Evolutionary conservation across 1,140 invertebrate species (phyloP), one percentile per base, ranked within the genome.

Genomic region (Pteromalus puparum): DNA sequence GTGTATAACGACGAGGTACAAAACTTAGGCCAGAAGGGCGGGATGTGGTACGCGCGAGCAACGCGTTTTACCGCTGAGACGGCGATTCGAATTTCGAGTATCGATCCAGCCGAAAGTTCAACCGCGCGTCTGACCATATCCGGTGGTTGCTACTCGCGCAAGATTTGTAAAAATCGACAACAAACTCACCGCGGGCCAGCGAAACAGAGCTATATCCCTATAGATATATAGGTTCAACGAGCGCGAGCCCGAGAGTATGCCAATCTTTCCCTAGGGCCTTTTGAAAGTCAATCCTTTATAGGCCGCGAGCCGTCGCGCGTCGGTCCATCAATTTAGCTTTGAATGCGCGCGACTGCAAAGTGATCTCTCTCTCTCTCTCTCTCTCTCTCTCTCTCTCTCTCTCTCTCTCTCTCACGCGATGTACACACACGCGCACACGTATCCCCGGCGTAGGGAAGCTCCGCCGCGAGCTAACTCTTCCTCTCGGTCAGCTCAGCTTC

Each of bases 241-340:
- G 61, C n/a, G 28, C 21, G 18, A n/a, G 48, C 12, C 3, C 46
- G 13, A 48, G 46, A 1, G 53, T 21, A 15, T 2, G 21, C 28
- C 73, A 74, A 74, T n/a, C 73, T 38, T 18, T 34, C 74, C 53
- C 30, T n/a, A 21, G 53, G 78, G 21, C 42, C 82, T 83, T 83
- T 78, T 73, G 46, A 78, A 72, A 83, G 75, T 83, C 42, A 78
- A 83, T 83, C 74, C 75, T 68, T 83, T 83, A 83, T 78, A 38
- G 38, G 38, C 82, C 38, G 34, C 24, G n/a, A 26, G 24, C 82
- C 65, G 28, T n/a, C n/a, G n/a, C n/a, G n/a, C n/a, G n/a, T 73
- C 28, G 53, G 18, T 2, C 21, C 53, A 83, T 83, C 82, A 78
- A 83, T 83, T 83, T 73, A 72, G 42, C n/a, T 72, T 18, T 72